Conservation (phyloP, 2,888 invertebrate species). For the Drosophila nr. perissopoda region DNA sequence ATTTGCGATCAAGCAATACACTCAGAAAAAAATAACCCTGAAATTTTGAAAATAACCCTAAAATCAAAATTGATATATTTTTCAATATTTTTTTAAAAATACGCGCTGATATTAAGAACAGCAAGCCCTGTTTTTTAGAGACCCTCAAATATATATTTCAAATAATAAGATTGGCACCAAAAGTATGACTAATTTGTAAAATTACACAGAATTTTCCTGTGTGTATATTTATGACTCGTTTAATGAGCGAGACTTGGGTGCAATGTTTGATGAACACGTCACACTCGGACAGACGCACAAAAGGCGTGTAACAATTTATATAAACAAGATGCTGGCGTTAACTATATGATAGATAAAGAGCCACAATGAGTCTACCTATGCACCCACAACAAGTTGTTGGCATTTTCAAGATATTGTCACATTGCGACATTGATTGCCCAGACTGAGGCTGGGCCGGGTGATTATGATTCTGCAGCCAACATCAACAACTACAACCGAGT, state of each 20-base stretch:
- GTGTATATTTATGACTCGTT: conserved; percentile 41
- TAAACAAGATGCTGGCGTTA: conserved; percentile 46
- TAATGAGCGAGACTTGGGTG: conserved; percentile 51
- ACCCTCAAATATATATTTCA: not conserved
- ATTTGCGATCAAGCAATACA: conserved; percentile 31
- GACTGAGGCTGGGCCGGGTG: conserved; percentile 14
- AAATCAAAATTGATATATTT: not conserved
- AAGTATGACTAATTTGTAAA: not conserved
- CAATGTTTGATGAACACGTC: conserved; percentile 79
- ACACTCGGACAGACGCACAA: conserved; percentile 55
- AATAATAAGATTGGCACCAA: not conserved
- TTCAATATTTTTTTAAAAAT: not conserved
- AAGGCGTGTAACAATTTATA: conserved; percentile 56
- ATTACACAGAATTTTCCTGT: not conserved
- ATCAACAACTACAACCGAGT: conserved; percentile 17
- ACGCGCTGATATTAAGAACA: not conserved
- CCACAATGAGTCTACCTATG: conserved; percentile 22
- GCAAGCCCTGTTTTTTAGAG: not conserved
- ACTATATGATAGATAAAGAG: conserved; percentile 44
- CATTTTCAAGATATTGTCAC: conserved; percentile 20
- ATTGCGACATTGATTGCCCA: conserved; percentile 18
- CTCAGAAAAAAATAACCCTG: not conserved
- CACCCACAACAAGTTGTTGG: not conserved
- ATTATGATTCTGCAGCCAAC: conserved; percentile 15
- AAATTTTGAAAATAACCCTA: no score